These are phyloP conservation scores for Sarcophaga variegata DNA, from an alignment of 2,888 invertebrate genomes.

Conservation along the genomic window DNA sequence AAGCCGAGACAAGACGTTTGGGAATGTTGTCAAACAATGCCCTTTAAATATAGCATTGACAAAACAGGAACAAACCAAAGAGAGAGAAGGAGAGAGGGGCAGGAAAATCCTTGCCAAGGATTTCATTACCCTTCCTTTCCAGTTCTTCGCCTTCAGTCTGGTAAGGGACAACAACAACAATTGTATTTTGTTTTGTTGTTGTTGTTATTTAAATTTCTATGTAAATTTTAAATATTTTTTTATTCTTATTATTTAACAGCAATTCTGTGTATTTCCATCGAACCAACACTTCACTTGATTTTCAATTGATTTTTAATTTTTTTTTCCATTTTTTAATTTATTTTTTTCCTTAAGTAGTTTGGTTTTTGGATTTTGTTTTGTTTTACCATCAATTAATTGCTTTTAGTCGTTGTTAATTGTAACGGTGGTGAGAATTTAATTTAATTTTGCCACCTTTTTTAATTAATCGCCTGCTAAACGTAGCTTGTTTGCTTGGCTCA, in stretches of 20 bases:
- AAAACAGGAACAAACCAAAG: too few relatives aligned
- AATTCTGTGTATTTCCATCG: conserved; percentile 24
- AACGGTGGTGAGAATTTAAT: conserved; percentile 13
- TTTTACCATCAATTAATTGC: conserved; percentile 53
- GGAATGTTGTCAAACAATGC: too few relatives aligned
- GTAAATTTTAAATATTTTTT: conserved; percentile 42
- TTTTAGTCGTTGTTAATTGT: neutral
- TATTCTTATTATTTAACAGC: neutral
- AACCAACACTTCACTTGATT: neutral
- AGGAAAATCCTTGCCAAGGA: neutral
- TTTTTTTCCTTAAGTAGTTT: conserved; percentile 14
- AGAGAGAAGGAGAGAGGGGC: too few relatives aligned
- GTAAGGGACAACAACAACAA: too few relatives aligned
- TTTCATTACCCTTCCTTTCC: neutral
- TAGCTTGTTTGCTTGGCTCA: neutral
- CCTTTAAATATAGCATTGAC: too few relatives aligned
- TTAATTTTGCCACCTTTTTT: conserved; percentile 14
- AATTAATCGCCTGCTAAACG: conserved; percentile 45
- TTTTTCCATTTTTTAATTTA: neutral
- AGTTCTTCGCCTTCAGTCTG: neutral
- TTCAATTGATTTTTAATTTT: neutral
- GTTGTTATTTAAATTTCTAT: conserved; percentile 57
- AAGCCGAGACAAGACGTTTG: too few relatives aligned
- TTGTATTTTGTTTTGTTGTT: neutral
- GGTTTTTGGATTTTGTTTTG: neutral